These are phyloP conservation scores for Orcinus orca DNA, from an alignment of 2,113 vertebrate species.

Conservation along the genomic window DNA sequence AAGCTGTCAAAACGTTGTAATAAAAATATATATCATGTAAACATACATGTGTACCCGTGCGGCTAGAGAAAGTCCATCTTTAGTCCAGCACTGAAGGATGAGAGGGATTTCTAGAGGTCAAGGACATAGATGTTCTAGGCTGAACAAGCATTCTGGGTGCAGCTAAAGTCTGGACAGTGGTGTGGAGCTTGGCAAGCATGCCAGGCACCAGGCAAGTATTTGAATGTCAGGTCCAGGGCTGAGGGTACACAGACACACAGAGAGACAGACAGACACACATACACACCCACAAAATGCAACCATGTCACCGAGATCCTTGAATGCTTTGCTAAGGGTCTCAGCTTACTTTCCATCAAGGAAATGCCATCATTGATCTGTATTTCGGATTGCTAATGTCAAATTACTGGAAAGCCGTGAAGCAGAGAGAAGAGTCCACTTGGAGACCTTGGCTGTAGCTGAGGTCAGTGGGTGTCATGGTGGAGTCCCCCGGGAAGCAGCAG, in stretches of 20 bases:
- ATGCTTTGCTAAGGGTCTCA: not conserved
- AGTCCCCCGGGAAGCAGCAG: accelerated
- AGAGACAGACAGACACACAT: accelerated
- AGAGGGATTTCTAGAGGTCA: not conserved
- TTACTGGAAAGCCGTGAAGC: not conserved
- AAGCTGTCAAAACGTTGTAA: not conserved
- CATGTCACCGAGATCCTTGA: no score
- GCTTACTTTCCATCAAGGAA: not conserved
- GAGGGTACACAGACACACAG: not conserved
- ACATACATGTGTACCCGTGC: accelerated
- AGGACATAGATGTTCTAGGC: accelerated
- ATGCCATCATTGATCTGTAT: no score
- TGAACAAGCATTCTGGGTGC: accelerated
- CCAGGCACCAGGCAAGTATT: not conserved
- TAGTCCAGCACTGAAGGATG: accelerated
- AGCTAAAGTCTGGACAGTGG: not conserved
- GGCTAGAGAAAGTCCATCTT: not conserved
- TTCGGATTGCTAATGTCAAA: not conserved
- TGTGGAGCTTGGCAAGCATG: accelerated
- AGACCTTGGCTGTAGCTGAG: accelerated
- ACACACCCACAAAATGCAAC: no score
- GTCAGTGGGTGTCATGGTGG: not conserved
- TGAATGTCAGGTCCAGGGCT: not conserved
- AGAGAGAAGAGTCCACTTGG: not conserved
- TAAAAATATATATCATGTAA: not conserved